Evolutionary conservation across 1,140 invertebrate species (phyloP), one percentile per base, ranked within the genome.

Genomic region (Uloborus diversus): DNA sequence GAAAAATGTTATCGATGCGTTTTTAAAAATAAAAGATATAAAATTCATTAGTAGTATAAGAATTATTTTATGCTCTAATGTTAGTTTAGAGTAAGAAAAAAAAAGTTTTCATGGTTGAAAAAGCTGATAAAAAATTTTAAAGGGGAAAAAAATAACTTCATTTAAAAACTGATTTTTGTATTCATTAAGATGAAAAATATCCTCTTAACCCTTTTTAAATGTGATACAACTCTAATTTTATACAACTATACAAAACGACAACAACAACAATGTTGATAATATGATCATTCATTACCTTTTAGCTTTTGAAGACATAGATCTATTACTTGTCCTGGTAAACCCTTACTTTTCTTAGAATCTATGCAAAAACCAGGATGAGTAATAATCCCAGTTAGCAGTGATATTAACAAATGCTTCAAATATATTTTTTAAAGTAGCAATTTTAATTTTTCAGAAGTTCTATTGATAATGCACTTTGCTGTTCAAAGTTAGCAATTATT

Each of bases 341-440:
- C 14, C 27, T 32, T 33, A 20, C 17, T 53, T 53, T 53, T 20
- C 49, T 53, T 53, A 53, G 49, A 53, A 62, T 23, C 59, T 62
- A 62, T 62, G 59, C 59, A 62, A 32, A 14, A 59, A 13, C 59
- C 37, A 33, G 37, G 37, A 30, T 62, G 13, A 33, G 5, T 62
- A 62, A 30, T 62, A 62, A 62, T 35, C 33, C 37, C n/a, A 20
- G n/a, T 62, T 62, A 62, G 59, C 33, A 62, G 30, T 62, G 59
- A 62, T 62, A 62, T 33, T 62, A 35, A 62, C 11, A 62, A 20
- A 33, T 62, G 59, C 59, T 62, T 62, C 30, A 62, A 62, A 20
- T 62, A 62, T 62, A 62, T 62, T 62, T 62, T 53, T 62, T 30
- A 62, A 62, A 62, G 59, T 62, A 62, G 59, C 37, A 9, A 30